Conservation (phyloP, 2,888 invertebrate species). For the Himalopsyche tibetana region DNA sequence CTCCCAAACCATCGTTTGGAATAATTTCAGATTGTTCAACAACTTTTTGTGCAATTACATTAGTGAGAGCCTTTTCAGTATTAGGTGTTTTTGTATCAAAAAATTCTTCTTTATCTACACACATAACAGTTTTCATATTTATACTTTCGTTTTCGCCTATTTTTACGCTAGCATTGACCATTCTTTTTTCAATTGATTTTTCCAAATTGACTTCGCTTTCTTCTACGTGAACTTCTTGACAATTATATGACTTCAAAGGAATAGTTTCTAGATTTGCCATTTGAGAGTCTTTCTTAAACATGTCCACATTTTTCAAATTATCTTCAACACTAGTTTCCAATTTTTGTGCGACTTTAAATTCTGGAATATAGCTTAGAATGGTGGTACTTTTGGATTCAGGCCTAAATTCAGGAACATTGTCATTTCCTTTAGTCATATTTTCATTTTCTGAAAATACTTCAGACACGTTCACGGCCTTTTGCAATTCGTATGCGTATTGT, state of each 20-base stretch:
- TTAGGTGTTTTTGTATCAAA: constrained; percentile 60
- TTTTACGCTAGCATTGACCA: constrained; percentile 67
- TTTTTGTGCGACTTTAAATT: constrained; percentile 70
- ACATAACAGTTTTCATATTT: constrained; percentile 62
- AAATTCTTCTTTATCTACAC: constrained; percentile 63
- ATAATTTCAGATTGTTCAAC: constrained; percentile 62
- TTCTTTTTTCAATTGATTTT: constrained; percentile 67
- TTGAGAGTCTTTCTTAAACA: constrained; percentile 61
- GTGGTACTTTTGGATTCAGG: constrained; percentile 66
- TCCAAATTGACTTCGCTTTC: constrained; percentile 66
- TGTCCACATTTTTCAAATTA: constrained; percentile 63
- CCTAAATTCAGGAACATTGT: constrained; percentile 69
- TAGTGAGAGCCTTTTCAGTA: constrained; percentile 65
- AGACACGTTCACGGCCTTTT: constrained; percentile 70
- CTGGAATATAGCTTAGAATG: constrained; percentile 64
- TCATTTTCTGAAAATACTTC: constrained; percentile 73
- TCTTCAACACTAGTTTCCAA: constrained; percentile 68
- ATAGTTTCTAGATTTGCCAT: constrained; percentile 65
- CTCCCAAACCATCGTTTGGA: constrained; percentile 47
- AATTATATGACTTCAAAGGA: constrained; percentile 63
- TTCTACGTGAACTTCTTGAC: constrained; percentile 66
- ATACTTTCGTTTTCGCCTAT: constrained; percentile 67
- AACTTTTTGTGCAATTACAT: constrained; percentile 61
- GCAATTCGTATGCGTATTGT: constrained; percentile 70
- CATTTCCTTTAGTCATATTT: constrained; percentile 70